Evolutionary conservation across 1,140 invertebrate species (phyloP).

Genomic region (Micrasema longulum): DNA sequence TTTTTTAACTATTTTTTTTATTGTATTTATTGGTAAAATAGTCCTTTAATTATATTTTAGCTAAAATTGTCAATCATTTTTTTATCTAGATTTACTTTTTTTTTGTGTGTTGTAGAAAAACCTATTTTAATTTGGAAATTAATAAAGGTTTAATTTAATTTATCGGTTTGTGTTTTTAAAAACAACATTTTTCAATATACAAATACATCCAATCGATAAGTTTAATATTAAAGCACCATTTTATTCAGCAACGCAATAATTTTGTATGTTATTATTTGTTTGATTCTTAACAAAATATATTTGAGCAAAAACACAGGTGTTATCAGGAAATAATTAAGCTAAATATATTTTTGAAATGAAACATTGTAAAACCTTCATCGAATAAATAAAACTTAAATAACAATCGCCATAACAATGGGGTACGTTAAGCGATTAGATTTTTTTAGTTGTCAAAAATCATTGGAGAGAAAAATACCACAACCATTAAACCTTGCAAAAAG

Average conservation of each 20-base stretch:
- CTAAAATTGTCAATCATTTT: too few relatives aligned
- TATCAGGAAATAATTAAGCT: constrained; percentile 12
- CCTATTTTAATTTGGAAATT: too few relatives aligned
- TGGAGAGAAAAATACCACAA: constrained; percentile 28
- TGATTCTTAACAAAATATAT: constrained; percentile 43
- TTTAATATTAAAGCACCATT: constrained; percentile 42
- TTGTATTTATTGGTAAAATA: not conserved
- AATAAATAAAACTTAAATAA: constrained; percentile 18
- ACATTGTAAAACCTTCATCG: not conserved
- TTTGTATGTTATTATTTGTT: constrained; percentile 8
- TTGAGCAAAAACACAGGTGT: constrained; percentile 55
- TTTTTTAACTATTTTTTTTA: not conserved
- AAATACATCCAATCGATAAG: constrained; percentile 18
- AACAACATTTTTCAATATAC: too few relatives aligned
- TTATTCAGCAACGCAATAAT: constrained; percentile 47
- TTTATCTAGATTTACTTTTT: too few relatives aligned
- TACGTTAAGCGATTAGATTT: not conserved
- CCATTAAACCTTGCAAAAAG: constrained; percentile 24
- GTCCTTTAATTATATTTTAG: not conserved
- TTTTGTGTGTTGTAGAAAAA: too few relatives aligned
- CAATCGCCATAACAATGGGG: not conserved
- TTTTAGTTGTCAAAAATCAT: constrained; percentile 5
- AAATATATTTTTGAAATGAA: constrained; percentile 17
- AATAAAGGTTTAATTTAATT: too few relatives aligned
- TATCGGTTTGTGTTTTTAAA: too few relatives aligned